phyloP scores from a whole-genome alignment of 2,888 invertebrate species.

The Ceriagrion tenellum region DNA sequence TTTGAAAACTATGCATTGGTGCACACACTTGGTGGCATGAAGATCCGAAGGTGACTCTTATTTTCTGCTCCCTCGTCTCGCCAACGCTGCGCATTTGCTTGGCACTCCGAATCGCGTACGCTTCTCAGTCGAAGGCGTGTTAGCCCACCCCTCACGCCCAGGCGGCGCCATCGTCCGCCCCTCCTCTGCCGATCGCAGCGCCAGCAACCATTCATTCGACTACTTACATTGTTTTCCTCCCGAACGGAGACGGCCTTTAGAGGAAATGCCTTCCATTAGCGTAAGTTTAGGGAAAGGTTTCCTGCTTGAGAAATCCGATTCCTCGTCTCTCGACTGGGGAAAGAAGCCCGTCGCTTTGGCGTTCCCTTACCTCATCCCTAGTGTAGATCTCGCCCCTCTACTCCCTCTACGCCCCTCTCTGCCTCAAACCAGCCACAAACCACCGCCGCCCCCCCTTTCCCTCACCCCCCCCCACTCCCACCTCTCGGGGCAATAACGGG shows the following conservation, averaged over 20 bases:
- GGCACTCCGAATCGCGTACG: not conserved
- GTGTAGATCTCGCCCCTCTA: not conserved
- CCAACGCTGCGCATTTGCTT: not conserved
- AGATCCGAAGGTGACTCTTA: not conserved
- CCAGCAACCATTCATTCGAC: conserved; percentile 45
- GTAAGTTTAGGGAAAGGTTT: conserved; percentile 40
- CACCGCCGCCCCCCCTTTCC: too few species aligned
- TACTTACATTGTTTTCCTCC: conserved; percentile 49
- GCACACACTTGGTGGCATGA: not conserved
- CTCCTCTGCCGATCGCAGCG: not conserved
- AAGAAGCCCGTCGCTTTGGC: conserved; percentile 29
- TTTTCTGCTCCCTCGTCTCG: not conserved
- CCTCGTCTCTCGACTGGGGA: conserved; percentile 8
- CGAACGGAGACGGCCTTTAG: not conserved
- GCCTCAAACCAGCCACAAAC: not conserved
- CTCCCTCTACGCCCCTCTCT: not conserved
- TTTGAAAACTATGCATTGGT: too few species aligned
- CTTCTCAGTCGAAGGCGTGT: not conserved
- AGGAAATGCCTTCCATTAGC: conserved; percentile 61
- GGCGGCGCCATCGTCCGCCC: not conserved
- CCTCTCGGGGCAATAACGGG: conserved; percentile 62
- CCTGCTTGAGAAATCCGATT: conserved; percentile 49
- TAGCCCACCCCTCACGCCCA: not conserved
- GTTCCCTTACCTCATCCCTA: not conserved
- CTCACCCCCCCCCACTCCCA: not conserved